phyloP scores from a whole-genome alignment of 2,888 invertebrate genomes.

The Drosophila cognata region DNA sequence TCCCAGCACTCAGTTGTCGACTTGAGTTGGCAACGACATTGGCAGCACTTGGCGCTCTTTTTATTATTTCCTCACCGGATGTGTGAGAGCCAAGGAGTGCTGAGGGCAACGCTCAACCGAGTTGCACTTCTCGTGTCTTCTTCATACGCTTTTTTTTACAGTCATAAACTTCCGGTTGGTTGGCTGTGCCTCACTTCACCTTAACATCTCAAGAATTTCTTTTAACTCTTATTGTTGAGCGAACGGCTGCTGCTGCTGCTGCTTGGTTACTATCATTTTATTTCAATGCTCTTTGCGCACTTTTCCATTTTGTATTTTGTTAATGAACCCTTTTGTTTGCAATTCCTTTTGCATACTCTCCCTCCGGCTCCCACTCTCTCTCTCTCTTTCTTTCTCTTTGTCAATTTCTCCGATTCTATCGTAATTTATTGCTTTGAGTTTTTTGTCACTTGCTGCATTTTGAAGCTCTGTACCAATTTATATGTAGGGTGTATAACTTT shows the following conservation, averaged over 20 bases:
- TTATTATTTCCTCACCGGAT: constrained; percentile 51
- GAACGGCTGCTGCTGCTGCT: constrained; percentile 6
- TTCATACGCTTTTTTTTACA: constrained; percentile 43
- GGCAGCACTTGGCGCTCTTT: constrained; percentile 52
- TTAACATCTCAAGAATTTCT: constrained; percentile 29
- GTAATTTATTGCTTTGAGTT: constrained; percentile 18
- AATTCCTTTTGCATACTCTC: constrained; percentile 52
- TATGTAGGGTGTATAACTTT: constrained; percentile 20
- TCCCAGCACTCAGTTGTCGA: neutral
- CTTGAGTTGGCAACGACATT: constrained; percentile 25
- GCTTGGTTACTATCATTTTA: constrained; percentile 43
- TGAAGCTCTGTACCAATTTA: neutral
- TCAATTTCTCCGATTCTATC: constrained; percentile 1
- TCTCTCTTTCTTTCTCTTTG: neutral
- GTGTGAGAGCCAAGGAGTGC: constrained; percentile 34
- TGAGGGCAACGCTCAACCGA: constrained; percentile 23
- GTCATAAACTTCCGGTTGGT: constrained; percentile 73
- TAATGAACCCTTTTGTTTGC: constrained; percentile 77
- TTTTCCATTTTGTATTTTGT: constrained; percentile 77
- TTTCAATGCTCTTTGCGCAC: constrained; percentile 59
- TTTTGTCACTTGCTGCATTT: neutral
- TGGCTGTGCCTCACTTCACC: constrained; percentile 35
- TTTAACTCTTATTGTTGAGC: constrained; percentile 20
- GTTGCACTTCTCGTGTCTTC: constrained; percentile 54
- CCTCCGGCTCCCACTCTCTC: neutral